A percentile compares a stretch with the other conserved stretches of the same genome.
These are phyloP conservation scores for Python bivittatus DNA, from an alignment of 2,113 vertebrate genomes.

Conservation along the genomic window DNA sequence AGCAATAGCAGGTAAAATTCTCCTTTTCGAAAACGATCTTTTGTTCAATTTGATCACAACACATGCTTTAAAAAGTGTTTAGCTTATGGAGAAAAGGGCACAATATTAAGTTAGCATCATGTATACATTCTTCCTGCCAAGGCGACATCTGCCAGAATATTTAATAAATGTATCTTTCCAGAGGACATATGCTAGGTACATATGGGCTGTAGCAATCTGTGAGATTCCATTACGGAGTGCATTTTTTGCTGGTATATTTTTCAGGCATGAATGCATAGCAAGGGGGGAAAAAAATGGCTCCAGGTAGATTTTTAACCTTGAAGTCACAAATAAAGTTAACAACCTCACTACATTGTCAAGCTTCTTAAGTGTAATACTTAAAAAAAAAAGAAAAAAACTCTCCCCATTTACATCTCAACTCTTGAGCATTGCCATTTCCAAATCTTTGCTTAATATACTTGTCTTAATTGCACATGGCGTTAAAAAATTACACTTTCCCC, in stretches of 20 bases:
- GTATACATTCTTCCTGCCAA: constrained; percentile 36
- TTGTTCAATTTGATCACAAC: constrained; percentile 24
- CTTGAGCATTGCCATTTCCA: constrained; percentile 7
- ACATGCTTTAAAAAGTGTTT: not conserved
- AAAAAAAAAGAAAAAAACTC: not conserved
- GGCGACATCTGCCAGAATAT: constrained; percentile 45
- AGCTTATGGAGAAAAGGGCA: not conserved
- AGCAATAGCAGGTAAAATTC: not conserved
- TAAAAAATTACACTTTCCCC: constrained; percentile 58
- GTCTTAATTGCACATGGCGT: constrained; percentile 48
- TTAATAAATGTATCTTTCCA: constrained; percentile 38
- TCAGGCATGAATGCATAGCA: constrained; percentile 15
- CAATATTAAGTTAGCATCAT: not conserved
- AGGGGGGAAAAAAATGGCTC: not conserved
- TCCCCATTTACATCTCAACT: not conserved
- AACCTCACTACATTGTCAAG: not conserved
- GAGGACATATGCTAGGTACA: constrained; percentile 57
- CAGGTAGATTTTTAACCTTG: constrained; percentile 23
- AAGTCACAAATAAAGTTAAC: constrained; percentile 14
- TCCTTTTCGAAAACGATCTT: not conserved
- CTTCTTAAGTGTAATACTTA: not conserved
- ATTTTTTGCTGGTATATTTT: constrained; percentile 12
- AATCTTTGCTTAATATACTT: constrained; percentile 44
- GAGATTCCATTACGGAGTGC: constrained; percentile 34
- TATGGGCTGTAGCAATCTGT: constrained; percentile 49